Percentiles rank a stretch among this genome's conserved stretches.
phyloP scores from a whole-genome alignment of 2,888 invertebrate species.

The Eugnorisma glareosa region DNA sequence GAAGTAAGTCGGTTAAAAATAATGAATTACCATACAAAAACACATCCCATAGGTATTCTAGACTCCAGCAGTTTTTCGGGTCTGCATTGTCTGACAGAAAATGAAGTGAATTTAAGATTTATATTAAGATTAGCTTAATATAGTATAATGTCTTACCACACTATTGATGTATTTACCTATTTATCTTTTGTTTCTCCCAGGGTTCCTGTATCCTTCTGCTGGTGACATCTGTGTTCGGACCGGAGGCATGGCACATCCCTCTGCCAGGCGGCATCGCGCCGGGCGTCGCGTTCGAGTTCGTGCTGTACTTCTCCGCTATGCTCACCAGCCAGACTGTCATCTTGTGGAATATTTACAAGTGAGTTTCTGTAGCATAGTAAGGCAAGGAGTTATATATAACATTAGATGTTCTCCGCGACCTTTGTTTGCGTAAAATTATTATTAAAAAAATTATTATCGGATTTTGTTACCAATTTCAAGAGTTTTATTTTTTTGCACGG shows the following conservation, averaged over 20 bases:
- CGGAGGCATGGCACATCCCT: constrained; percentile 95
- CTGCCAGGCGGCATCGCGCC: constrained; percentile 93
- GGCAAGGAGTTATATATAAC: too few relatives aligned
- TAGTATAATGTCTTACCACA: too few relatives aligned
- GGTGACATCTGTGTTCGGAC: constrained; percentile 92
- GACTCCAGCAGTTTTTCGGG: background rate
- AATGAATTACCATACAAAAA: too few relatives aligned
- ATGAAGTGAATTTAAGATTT: background rate
- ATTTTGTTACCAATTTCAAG: too few relatives aligned
- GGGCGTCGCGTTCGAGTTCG: constrained; percentile 95
- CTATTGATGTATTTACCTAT: background rate
- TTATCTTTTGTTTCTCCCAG: constrained; percentile 67
- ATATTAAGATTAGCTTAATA: too few relatives aligned
- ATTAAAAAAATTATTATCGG: too few relatives aligned
- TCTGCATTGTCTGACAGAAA: background rate
- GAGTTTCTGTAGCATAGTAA: background rate
- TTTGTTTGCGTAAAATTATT: too few relatives aligned
- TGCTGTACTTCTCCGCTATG: constrained; percentile 96
- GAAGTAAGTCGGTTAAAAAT: too few relatives aligned
- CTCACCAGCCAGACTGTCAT: constrained; percentile 97
- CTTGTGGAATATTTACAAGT: constrained; percentile 97
- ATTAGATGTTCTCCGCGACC: too few relatives aligned
- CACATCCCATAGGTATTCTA: background rate
- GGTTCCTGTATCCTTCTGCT: constrained; percentile 90
- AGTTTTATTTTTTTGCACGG: too few relatives aligned